A percentile compares a stretch with the other conserved stretches of the same genome.
Evolutionary conservation across 2,888 invertebrate species (phyloP).

Genomic region (Gymnoscelis rufifasciata): DNA sequence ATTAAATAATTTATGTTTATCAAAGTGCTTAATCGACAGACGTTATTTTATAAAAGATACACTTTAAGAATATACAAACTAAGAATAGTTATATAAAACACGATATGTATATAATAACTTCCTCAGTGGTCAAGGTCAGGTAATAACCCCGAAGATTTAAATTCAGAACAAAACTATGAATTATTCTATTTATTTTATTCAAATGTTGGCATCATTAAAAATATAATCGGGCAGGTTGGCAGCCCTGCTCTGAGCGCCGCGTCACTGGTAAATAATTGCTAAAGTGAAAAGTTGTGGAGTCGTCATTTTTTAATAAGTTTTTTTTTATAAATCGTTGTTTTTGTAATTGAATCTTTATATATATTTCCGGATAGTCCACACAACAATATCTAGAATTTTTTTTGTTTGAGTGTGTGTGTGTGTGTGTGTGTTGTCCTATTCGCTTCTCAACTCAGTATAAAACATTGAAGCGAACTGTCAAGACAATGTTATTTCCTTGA

Average conservation of each 20-base stretch:
- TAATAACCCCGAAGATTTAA: background rate
- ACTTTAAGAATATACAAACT: too few relatives aligned
- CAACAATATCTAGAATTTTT: too few relatives aligned
- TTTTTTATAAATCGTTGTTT: background rate
- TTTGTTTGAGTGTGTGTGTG: too few relatives aligned
- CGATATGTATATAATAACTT: background rate
- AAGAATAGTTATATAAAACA: background rate
- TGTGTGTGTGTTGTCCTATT: too few relatives aligned
- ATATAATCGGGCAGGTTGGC: constrained; percentile 55
- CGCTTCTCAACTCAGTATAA: too few relatives aligned
- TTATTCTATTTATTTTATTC: constrained; percentile 35
- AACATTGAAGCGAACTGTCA: too few relatives aligned
- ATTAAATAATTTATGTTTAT: too few relatives aligned
- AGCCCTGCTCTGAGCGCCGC: constrained; percentile 53
- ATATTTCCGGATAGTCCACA: too few relatives aligned
- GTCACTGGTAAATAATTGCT: constrained; percentile 71
- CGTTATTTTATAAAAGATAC: too few relatives aligned
- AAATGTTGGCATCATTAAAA: constrained; percentile 61
- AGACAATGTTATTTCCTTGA: too few relatives aligned
- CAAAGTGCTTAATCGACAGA: too few relatives aligned
- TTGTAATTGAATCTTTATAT: too few relatives aligned
- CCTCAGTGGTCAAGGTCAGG: background rate
- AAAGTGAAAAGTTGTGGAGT: constrained; percentile 52
- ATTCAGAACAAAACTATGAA: constrained; percentile 9
- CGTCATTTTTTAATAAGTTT: background rate